Percentiles rank a stretch among this genome's conserved stretches.
phyloP scores from a whole-genome alignment of 2,888 invertebrate species.

The Matsumyia berberina region DNA sequence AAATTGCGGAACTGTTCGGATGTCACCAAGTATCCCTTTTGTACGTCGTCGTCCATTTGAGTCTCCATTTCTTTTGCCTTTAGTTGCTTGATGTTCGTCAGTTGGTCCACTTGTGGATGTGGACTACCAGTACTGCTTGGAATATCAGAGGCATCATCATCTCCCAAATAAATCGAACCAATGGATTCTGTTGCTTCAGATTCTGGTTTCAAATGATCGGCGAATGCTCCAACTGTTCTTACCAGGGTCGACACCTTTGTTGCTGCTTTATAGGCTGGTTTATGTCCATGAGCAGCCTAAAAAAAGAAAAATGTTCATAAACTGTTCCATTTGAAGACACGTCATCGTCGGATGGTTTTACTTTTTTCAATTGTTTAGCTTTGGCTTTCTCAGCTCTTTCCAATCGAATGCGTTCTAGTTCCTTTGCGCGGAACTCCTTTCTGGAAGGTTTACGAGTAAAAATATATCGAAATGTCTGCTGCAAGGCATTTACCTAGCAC shows the following conservation, averaged over 20 bases:
- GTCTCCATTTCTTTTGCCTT: slow-evolving; percentile 79
- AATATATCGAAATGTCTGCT: too few relatives aligned
- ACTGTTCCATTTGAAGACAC: background rate
- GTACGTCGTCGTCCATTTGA: slow-evolving; percentile 81
- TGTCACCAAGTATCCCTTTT: slow-evolving; percentile 84
- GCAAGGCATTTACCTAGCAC: slow-evolving; percentile 80
- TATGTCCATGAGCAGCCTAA: background rate
- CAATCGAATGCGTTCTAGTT: slow-evolving; percentile 80
- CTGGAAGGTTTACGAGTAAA: slow-evolving; percentile 69
- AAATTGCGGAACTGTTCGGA: slow-evolving; percentile 85
- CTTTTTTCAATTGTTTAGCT: slow-evolving; percentile 3
- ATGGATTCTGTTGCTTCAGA: slow-evolving; percentile 24
- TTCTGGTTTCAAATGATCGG: background rate
- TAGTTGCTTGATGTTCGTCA: slow-evolving; percentile 77
- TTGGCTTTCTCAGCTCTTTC: slow-evolving; percentile 76
- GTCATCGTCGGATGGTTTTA: background rate
- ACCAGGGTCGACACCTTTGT: slow-evolving; percentile 2
- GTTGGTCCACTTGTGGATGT: background rate
- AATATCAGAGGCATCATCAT: slow-evolving; percentile 60
- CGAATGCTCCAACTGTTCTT: slow-evolving; percentile 31
- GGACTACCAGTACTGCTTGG: slow-evolving; percentile 41
- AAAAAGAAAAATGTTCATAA: too few relatives aligned
- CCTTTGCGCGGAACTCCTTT: slow-evolving; percentile 81
- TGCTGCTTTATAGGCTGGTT: slow-evolving; percentile 36
- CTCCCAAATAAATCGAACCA: slow-evolving; percentile 24